These are phyloP conservation scores for Eulemur coronatus DNA, from an alignment of 2,797 vertebrate genomes.

Conservation along the genomic window DNA sequence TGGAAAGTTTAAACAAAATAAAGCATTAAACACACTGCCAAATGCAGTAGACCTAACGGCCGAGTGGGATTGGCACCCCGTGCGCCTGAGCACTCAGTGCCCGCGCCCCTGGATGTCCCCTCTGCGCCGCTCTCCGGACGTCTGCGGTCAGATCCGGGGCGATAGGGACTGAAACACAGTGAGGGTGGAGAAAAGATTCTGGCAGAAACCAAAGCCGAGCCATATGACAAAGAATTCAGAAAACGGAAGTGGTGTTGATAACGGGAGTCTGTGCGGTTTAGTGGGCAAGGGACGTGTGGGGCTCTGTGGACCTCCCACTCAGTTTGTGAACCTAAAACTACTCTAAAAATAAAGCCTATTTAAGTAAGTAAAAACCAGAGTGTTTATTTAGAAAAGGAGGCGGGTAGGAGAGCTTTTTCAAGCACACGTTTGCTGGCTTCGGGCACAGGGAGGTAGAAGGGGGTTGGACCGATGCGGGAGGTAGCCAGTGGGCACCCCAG, in stretches of 20 bases:
- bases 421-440: neutral
- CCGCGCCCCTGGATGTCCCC: accelerated
- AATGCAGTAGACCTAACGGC: neutral
- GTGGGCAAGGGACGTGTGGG: neutral
- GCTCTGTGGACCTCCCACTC: neutral
- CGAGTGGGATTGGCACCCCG: neutral
- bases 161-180: neutral
- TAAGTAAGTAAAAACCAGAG: neutral
- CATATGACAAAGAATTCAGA: no score
- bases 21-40: neutral
- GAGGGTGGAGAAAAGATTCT: accelerated
- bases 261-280: accelerated
- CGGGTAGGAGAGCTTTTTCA: accelerated
- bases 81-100: no score
- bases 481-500: accelerated
- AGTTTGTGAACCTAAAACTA: neutral
- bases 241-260: accelerated
- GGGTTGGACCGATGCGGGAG: no score
- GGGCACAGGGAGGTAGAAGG: neutral
- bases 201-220: neutral
- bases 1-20: neutral
- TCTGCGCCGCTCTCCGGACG: neutral
- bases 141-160: neutral
- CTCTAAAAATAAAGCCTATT: no score
- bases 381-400: neutral